These are phyloP conservation scores for Syrrhaptes paradoxus DNA, from an alignment of 2,113 vertebrate genomes.

Conservation along the genomic window DNA sequence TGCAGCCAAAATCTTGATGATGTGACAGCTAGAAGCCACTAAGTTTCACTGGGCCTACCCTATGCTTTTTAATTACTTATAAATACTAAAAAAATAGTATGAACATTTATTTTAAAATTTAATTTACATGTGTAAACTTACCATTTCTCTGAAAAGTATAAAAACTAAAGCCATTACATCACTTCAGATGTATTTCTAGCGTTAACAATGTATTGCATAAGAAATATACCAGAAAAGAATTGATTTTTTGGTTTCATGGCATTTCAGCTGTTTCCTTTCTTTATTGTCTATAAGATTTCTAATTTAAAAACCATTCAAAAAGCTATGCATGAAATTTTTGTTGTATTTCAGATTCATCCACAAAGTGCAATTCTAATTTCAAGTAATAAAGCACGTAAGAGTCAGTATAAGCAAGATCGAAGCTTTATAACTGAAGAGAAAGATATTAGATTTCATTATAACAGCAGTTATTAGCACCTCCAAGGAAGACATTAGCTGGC, in stretches of 20 bases:
- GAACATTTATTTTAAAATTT: not conserved
- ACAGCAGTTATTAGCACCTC: not conserved
- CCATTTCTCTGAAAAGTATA: not conserved
- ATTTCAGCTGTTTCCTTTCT: not conserved
- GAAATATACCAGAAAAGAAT: not conserved
- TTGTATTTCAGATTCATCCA: not conserved
- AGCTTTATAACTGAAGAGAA: slow-evolving; percentile 4
- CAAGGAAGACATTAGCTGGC: not conserved
- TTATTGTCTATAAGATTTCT: not conserved
- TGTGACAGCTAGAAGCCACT: not conserved
- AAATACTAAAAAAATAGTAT: not conserved
- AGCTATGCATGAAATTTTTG: not conserved
- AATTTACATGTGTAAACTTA: not conserved
- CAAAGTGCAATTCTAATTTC: not conserved
- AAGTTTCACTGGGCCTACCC: not conserved
- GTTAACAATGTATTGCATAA: not conserved
- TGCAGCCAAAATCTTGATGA: not conserved
- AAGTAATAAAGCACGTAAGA: not conserved
- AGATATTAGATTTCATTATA: not conserved
- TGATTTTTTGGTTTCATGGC: not conserved
- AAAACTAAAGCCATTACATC: not conserved
- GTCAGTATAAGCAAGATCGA: not conserved
- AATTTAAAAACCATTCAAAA: not conserved
- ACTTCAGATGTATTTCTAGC: not conserved
- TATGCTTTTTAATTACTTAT: not conserved